These are phyloP conservation scores for Pelodiscus sinensis DNA, from an alignment of 2,113 vertebrate genomes.

Conservation along the genomic window DNA sequence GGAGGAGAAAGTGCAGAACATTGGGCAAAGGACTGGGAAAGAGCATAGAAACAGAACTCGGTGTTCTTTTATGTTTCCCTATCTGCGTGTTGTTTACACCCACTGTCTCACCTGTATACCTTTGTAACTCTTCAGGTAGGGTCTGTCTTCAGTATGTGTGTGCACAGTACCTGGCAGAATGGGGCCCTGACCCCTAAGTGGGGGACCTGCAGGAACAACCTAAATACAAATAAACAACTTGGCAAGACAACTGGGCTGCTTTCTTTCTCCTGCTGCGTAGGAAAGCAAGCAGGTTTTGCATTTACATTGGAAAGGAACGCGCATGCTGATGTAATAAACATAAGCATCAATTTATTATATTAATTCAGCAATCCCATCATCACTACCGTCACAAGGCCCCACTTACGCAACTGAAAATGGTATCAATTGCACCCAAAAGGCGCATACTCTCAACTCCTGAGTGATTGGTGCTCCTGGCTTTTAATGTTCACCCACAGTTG, in stretches of 20 bases:
- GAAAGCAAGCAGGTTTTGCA: not conserved
- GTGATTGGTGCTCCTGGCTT: not conserved
- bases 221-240: not conserved
- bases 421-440: not conserved
- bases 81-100: not conserved
- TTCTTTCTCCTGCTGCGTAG: not conserved
- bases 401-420: accelerated
- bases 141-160: not conserved
- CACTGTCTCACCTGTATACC: not conserved
- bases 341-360: not conserved
- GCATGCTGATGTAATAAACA: not conserved
- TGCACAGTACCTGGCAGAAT: too few relatives aligned
- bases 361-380: not conserved
- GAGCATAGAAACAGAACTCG: not conserved
- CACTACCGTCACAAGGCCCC: not conserved
- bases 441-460: not conserved
- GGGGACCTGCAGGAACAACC: not conserved
- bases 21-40: slow-evolving; percentile 19
- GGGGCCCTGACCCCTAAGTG: not conserved
- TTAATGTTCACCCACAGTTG: not conserved
- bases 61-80: not conserved
- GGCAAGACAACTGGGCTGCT: not conserved
- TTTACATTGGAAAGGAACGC: not conserved
- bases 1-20: not conserved
- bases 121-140: not conserved